Base-by-base conservation (phyloP, 2,797 vertebrate species). In the Poecilia picta region DNA sequence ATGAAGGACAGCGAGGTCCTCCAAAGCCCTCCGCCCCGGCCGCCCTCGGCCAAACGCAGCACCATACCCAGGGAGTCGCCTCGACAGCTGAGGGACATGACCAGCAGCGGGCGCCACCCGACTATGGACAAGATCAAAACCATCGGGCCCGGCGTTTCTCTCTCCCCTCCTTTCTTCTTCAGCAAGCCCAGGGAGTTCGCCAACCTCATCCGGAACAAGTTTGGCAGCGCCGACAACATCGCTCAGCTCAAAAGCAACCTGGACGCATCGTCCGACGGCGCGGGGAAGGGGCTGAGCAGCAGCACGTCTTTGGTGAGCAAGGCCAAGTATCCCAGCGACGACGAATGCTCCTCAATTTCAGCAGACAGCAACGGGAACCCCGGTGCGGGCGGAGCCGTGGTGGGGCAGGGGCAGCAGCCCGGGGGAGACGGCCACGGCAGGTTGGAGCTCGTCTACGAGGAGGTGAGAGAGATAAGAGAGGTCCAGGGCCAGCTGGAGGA, bases 181-280 rank as follows among this genome's bases (percentile, higher is more conserved):
- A 98, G 87, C 90, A 99, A 99, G 84, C 97, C 98, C 25, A 92
- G 96, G 81, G 98, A 98, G 90, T 97, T 99, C 10, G 98, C 98
- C 87, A 99, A 98, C 90, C 91, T 99, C 79, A 98, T 99, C 84
- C 94, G 97, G 74, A 99, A 99, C 94, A 98, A 97, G 86, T 99
- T 99, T 57, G 98, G 98, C 88, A 99, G 98, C 0, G 98, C 98
- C 0, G 98, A 99, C 92, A 99, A 99, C 92, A 99, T 99, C 0
- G 92, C 97, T 59, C 97, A 98, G 89, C 91, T 99, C 46, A 99
- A 99, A 89, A 97, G 87, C 59, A 95, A 94, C 7, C 79, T 98
- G 70, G 97, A 98, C 46, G 90, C 96, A 53, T 96, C 97, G 36
- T 91, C 94, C 0, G 96, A 97, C 1, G 93, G 94, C 55, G 82